Evolutionary conservation across 2,113 vertebrate species (phyloP), one percentile per base, ranked within the genome.

Genomic region (Pituophis catenifer): DNA sequence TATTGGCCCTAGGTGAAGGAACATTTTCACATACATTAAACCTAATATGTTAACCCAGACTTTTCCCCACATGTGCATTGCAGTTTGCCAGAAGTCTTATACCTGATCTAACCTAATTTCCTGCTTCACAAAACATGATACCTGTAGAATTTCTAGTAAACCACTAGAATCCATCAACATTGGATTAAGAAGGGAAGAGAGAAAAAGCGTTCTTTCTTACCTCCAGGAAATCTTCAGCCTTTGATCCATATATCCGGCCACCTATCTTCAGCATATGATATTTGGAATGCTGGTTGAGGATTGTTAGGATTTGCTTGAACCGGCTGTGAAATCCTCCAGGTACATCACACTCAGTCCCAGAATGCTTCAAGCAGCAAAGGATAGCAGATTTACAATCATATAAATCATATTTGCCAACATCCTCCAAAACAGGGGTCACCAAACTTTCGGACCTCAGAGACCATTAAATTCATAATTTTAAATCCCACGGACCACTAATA

Each of bases 251-350:
- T 7, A 15, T 0, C 29, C 12, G 12, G 10, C 1, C 2, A 29
- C 0, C 0, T 1, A 2, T 2, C 12, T 15, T n/a, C 29, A n/a
- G 0, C 26, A 0, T 0, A 62, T 5, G 8, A 0, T 13, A 1
- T 65, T n/a, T 12, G 26, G 11, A 65, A 65, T 12, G 4, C 0
- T n/a, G 62, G 12, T 2, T 65, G 26, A 65, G 1, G 62, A 10
- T 10, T 29, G 26, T 12, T 29, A 65, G 0, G 62, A 29, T 0
- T 29, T 29, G 1, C 3, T 65, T 65, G 3, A 29, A 29, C 26
- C 0, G 26, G 59, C 0, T 1, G 59, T 65, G 26, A 65, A 12
- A 12, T 65, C 62, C 26, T 29, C 26, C 26, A 29, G 10, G 0
- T 29, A 12, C 1, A 65, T 5, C 26, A 29, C 62, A 65, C 0